Conservation (phyloP, 2,113 vertebrate genomes). For the Connochaetes taurinus region DNA sequence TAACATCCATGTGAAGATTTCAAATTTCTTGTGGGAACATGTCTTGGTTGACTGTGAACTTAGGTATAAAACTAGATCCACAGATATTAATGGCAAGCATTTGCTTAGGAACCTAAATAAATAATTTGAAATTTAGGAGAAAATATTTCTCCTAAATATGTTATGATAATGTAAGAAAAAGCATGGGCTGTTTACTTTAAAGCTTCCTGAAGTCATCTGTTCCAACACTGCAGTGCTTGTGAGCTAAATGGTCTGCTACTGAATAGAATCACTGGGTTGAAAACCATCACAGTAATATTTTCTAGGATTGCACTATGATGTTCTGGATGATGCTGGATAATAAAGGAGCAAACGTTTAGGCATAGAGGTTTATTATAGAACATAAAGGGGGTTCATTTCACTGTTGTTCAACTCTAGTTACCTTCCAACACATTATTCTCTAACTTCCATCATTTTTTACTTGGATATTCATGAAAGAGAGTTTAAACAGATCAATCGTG, state of each 20-base stretch:
- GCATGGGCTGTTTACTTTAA: neutral
- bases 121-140: neutral
- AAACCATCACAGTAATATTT: neutral
- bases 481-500: fast-evolving
- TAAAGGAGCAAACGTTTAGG: neutral
- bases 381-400: neutral
- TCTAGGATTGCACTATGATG: neutral
- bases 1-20: neutral
- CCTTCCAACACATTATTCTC: neutral
- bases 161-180: neutral
- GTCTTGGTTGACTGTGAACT: neutral
- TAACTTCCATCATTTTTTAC: neutral
- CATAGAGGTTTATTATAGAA: neutral
- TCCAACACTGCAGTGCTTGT: neutral
- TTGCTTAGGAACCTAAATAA: neutral
- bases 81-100: neutral
- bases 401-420: neutral
- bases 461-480: neutral
- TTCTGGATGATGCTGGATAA: neutral
- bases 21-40: neutral
- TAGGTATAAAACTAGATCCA: neutral
- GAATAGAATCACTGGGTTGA: neutral
- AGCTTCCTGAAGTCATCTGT: neutral
- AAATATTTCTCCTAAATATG: neutral
- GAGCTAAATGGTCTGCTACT: neutral